A percentile compares a stretch with the other conserved stretches of the same genome.
Conservation (phyloP, 1,140 invertebrate species). For the Caenorhabditis brenneri region DNA sequence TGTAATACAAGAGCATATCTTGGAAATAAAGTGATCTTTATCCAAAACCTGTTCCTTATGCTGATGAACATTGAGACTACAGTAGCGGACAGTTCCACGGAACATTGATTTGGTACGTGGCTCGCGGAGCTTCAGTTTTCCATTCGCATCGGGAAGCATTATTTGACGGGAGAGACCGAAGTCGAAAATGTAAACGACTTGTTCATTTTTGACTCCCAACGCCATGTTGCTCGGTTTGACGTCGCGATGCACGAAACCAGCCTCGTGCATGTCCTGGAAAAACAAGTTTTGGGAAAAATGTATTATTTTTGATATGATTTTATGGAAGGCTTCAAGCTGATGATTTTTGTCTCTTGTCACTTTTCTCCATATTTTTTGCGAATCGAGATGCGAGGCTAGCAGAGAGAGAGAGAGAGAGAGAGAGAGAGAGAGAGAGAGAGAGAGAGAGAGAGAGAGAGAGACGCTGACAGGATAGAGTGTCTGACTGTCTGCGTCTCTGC, state of each 20-base stretch:
- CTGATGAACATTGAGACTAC: conserved; percentile 96
- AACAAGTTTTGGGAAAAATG: background rate
- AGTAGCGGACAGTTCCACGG: conserved; percentile 95
- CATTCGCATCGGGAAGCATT: conserved; percentile 50
- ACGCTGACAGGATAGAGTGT: no score
- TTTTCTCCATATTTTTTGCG: no score
- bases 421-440: no score
- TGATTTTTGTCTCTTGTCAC: no score
- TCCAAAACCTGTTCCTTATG: conserved; percentile 86
- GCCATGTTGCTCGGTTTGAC: conserved; percentile 67
- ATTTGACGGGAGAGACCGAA: conserved; percentile 67
- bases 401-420: no score
- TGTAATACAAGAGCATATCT: no score
- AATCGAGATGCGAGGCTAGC: no score
- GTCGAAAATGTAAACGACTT: conserved; percentile 62
- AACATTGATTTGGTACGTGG: conserved; percentile 56
- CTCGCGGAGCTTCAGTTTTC: conserved; percentile 57
- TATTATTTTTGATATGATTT: no score
- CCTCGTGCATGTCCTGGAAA: conserved; percentile 59
- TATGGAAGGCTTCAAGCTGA: no score
- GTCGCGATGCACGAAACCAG: conserved; percentile 65
- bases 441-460: no score
- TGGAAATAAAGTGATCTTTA: no score
- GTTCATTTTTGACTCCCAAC: conserved; percentile 48
- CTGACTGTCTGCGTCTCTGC: no score